phyloP scores from a whole-genome alignment of 2,797 vertebrate species.

The Gymnopithys bicolor region DNA sequence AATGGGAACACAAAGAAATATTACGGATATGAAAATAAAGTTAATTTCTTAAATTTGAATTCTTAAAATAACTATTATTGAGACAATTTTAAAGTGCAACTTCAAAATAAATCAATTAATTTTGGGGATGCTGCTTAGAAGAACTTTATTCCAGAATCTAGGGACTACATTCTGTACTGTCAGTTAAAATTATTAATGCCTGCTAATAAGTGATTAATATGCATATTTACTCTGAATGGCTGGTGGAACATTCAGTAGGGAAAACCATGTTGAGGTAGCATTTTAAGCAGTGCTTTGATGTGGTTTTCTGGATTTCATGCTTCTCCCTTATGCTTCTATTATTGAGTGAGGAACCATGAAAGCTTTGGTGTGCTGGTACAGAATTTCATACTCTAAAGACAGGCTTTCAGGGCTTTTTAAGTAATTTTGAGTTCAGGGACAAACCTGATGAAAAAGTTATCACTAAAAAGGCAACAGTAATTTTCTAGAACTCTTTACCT shows the following conservation, averaged over 20 bases:
- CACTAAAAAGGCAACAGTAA: background rate
- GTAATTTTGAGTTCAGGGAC: background rate
- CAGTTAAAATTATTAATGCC: background rate
- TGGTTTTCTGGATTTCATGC: background rate
- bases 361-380: background rate
- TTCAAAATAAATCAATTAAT: background rate
- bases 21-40: background rate
- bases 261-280: background rate
- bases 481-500: background rate
- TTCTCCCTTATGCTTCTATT: background rate
- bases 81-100: background rate
- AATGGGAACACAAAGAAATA: background rate
- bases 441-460: background rate
- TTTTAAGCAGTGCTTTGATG: background rate
- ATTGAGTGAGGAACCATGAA: background rate
- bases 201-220: background rate
- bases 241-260: background rate
- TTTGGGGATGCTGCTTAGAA: background rate
- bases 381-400: background rate
- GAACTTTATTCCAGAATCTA: background rate
- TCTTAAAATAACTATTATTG: background rate
- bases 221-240: background rate
- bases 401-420: background rate
- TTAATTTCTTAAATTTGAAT: background rate
- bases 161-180: background rate